Percentiles rank a stretch among this genome's conserved stretches.
phyloP scores from a whole-genome alignment of 2,113 vertebrate genomes.

The Hippocampus barbouri region DNA sequence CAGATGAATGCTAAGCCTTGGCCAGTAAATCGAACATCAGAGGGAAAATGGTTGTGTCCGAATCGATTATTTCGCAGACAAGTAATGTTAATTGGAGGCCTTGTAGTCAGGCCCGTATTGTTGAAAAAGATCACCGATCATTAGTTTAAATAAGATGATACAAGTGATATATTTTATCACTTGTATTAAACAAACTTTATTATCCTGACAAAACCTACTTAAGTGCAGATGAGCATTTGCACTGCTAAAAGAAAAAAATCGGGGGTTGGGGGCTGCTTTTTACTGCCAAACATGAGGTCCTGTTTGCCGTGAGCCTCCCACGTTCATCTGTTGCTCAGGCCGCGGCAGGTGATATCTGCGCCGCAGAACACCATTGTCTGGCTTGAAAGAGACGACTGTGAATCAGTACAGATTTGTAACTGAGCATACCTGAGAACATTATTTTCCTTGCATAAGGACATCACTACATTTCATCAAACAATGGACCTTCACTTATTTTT shows the following conservation, averaged over 20 bases:
- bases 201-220: background rate
- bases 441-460: slow-evolving; percentile 41
- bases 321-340: slow-evolving; percentile 55
- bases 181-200: background rate
- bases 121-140: background rate
- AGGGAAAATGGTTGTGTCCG: background rate
- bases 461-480: slow-evolving; percentile 48
- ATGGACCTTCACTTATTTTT: slow-evolving; percentile 63
- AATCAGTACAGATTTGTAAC: slow-evolving; percentile 58
- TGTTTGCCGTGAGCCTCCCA: slow-evolving; percentile 46
- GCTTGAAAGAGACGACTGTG: slow-evolving; percentile 54
- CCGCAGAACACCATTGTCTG: slow-evolving; percentile 58
- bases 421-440: slow-evolving; percentile 54
- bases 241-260: slow-evolving; percentile 7
- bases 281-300: slow-evolving; percentile 26
- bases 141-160: background rate
- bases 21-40: slow-evolving; percentile 14
- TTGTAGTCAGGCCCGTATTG: background rate
- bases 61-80: background rate
- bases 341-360: slow-evolving; percentile 56
- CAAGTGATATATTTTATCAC: background rate
- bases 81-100: background rate
- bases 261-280: slow-evolving; percentile 7
- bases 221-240: slow-evolving; percentile 23
- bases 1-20: background rate